Conservation (phyloP, 1,140 invertebrate genomes). For the Acromyrmex heyeri region DNA sequence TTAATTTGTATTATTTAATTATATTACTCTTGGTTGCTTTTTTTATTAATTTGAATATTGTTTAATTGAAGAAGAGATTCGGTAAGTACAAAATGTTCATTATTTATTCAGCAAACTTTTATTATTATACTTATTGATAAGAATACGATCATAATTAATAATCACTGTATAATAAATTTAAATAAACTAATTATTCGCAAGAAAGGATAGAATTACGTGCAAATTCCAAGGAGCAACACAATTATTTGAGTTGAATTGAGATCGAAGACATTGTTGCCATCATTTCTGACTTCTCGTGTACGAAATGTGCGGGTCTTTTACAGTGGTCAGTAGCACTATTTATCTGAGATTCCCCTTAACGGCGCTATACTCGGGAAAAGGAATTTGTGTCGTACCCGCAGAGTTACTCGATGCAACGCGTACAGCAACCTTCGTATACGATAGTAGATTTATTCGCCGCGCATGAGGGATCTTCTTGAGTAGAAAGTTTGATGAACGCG, state of each 20-base stretch:
- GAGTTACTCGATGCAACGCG: slow-evolving; percentile 43
- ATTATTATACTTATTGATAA: too few relatives aligned
- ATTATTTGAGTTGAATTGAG: slow-evolving; percentile 31
- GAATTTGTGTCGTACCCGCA: slow-evolving; percentile 46
- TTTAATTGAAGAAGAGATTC: too few relatives aligned
- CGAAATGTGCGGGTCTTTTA: slow-evolving; percentile 46
- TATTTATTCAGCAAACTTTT: too few relatives aligned
- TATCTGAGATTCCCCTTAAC: slow-evolving; percentile 35
- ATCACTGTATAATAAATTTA: not conserved
- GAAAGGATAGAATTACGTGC: slow-evolving; percentile 26
- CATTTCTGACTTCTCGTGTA: slow-evolving; percentile 29
- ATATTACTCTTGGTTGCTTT: too few relatives aligned
- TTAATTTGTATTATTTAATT: too few relatives aligned
- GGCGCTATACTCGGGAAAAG: slow-evolving; percentile 39
- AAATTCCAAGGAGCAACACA: slow-evolving; percentile 38
- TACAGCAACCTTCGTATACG: slow-evolving; percentile 42
- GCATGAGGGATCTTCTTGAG: slow-evolving; percentile 37
- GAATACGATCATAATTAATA: too few relatives aligned
- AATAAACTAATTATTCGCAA: not conserved
- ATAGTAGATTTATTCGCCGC: slow-evolving; percentile 54
- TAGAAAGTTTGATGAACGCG: slow-evolving; percentile 40
- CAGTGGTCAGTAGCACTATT: slow-evolving; percentile 58
- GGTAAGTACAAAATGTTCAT: too few relatives aligned
- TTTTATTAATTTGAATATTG: too few relatives aligned
- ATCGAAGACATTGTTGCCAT: slow-evolving; percentile 5